Percentiles rank a stretch among this genome's conserved stretches.
phyloP scores from a whole-genome alignment of 2,113 vertebrate species.

The Indicator maculatus region DNA sequence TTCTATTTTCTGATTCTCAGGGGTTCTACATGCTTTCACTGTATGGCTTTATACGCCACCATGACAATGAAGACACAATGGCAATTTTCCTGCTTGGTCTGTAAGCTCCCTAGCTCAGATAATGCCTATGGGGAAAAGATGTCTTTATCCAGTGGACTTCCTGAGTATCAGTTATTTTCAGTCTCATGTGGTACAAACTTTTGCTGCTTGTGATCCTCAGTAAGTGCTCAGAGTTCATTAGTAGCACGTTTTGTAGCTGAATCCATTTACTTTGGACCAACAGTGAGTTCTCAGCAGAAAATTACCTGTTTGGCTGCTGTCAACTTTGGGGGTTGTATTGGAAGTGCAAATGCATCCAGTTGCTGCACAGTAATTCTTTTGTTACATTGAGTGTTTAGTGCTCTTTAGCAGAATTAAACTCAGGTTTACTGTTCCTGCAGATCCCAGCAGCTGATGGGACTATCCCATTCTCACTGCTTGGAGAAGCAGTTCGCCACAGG shows the following conservation, averaged over 20 bases:
- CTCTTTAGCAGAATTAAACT: neutral
- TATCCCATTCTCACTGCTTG: neutral
- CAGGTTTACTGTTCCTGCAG: neutral
- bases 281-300: neutral
- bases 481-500: neutral
- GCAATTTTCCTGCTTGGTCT: neutral
- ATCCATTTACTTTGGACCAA: neutral
- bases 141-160: neutral
- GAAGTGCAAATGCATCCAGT: neutral
- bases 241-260: neutral
- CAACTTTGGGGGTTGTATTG: neutral
- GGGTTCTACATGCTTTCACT: neutral
- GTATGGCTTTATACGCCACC: rapidly evolving
- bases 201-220: neutral
- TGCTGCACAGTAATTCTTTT: neutral
- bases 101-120: neutral
- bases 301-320: neutral
- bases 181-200: rapidly evolving
- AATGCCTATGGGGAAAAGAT: neutral
- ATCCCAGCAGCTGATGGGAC: neutral
- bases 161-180: neutral
- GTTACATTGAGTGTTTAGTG: neutral
- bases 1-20: neutral
- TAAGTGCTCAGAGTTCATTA: neutral
- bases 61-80: neutral